Conservation (phyloP, 2,113 vertebrate genomes). For the Corapipo altera region DNA sequence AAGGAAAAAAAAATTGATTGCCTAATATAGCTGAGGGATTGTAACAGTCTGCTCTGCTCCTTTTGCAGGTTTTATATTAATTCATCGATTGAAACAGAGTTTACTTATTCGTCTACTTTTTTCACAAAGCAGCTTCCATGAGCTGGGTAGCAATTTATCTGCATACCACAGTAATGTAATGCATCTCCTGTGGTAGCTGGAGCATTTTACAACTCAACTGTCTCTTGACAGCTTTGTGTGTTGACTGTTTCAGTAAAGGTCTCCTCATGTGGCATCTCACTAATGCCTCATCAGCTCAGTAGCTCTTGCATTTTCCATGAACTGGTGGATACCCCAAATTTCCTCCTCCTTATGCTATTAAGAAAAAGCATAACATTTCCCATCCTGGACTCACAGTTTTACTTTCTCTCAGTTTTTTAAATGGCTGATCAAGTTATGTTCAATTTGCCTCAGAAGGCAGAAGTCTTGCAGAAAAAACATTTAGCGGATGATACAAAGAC, state of each 20-base stretch:
- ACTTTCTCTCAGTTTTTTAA: background rate
- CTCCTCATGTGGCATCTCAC: background rate
- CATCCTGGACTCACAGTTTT: background rate
- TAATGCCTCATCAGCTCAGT: background rate
- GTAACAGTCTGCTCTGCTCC: background rate
- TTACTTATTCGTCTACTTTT: slow-evolving; percentile 20
- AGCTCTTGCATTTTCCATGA: background rate
- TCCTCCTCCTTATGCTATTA: background rate
- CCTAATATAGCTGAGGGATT: slow-evolving; percentile 47
- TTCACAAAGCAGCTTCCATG: slow-evolving; percentile 1
- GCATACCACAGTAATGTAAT: background rate
- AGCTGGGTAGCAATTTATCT: slow-evolving; percentile 30
- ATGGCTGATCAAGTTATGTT: background rate
- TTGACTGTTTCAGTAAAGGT: background rate
- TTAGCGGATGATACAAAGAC: background rate
- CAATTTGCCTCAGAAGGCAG: background rate
- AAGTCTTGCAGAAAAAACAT: background rate
- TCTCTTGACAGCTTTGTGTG: slow-evolving; percentile 14
- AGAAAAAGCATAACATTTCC: background rate
- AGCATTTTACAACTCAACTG: slow-evolving; percentile 47
- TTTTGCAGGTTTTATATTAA: slow-evolving; percentile 57
- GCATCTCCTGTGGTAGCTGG: slow-evolving; percentile 5
- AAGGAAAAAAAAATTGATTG: slow-evolving; percentile 39
- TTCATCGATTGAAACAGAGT: slow-evolving; percentile 16
- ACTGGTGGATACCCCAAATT: background rate